Evolutionary conservation across 2,113 vertebrate genomes (phyloP).

Genomic region (Antennarius striatus): DNA sequence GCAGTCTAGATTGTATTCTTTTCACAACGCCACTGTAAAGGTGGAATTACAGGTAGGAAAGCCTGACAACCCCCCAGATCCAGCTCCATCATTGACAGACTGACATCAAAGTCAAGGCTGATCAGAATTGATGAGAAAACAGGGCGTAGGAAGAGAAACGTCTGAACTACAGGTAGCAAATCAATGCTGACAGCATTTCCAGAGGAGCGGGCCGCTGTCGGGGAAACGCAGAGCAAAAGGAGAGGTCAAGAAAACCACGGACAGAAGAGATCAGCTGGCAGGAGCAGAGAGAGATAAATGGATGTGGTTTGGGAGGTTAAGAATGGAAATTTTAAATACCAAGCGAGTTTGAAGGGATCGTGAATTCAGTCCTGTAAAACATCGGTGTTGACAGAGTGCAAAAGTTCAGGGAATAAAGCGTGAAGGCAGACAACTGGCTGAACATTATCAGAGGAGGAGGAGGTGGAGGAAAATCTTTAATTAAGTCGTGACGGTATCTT

Average conservation of each 20-base stretch:
- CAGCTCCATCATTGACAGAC: neutral
- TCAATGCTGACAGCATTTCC: constrained; percentile 2
- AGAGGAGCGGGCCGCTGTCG: neutral
- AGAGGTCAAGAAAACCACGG: constrained; percentile 22
- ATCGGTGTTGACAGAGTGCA: constrained; percentile 10
- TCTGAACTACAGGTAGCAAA: neutral
- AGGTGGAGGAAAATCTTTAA: neutral
- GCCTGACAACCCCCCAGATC: no score
- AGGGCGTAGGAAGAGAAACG: neutral
- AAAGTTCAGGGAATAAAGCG: constrained; percentile 15
- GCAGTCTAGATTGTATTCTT: no score
- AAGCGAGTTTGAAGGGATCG: constrained; percentile 4
- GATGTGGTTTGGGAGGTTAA: constrained; percentile 32
- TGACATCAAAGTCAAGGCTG: neutral
- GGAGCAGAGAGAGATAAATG: constrained; percentile 32
- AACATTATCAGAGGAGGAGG: neutral
- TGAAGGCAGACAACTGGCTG: neutral
- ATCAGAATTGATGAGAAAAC: constrained; percentile 11
- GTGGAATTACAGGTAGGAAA: no score
- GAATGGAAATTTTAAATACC: constrained; percentile 47
- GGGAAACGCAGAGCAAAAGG: constrained; percentile 11
- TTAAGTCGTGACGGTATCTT: neutral
- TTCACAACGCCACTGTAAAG: no score
- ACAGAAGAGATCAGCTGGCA: constrained; percentile 35
- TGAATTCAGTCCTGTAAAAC: neutral